Evolutionary conservation across 2,797 vertebrate species (phyloP).

Genomic region (Leptodactylus fallax): DNA sequence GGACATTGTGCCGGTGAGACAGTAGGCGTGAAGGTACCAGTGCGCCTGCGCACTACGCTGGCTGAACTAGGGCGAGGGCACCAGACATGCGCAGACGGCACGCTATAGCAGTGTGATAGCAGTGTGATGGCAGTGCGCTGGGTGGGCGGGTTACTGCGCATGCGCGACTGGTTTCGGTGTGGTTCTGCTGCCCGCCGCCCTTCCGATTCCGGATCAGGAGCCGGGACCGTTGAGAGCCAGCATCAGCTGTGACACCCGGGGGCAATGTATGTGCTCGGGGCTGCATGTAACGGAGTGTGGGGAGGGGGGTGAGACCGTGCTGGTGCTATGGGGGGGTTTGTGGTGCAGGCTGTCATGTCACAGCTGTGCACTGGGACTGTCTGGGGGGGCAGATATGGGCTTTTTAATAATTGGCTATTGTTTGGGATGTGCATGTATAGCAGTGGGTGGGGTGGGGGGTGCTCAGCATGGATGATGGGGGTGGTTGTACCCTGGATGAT

Average conservation of each 20-base stretch:
- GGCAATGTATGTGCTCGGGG: not conserved
- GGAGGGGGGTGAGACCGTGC: not conserved
- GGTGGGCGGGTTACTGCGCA: slow-evolving; percentile 37
- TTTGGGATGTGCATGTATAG: not conserved
- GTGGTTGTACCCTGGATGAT: not conserved
- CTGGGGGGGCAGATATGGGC: not conserved
- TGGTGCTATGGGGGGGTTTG: not conserved
- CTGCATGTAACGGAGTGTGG: not conserved
- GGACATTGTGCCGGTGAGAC: slow-evolving; percentile 7
- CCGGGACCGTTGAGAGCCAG: slow-evolving; percentile 9
- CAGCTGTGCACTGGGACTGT: not conserved
- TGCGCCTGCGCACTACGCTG: slow-evolving; percentile 1
- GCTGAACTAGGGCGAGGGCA: not conserved
- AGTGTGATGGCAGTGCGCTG: slow-evolving; percentile 5
- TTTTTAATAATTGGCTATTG: not conserved
- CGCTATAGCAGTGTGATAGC: not conserved
- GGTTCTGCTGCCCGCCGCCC: slow-evolving; percentile 51
- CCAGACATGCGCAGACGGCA: slow-evolving; percentile 17
- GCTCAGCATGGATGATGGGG: not conserved
- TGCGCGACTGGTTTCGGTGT: slow-evolving; percentile 24
- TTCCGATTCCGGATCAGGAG: slow-evolving; percentile 56
- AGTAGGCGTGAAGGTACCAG: not conserved
- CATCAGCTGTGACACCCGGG: slow-evolving; percentile 11
- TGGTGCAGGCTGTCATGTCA: not conserved
- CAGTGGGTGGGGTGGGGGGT: not conserved